A percentile compares a stretch with the other conserved stretches of the same genome.
Conservation (phyloP, 1,140 invertebrate genomes). For the Drosophila watanabei region DNA sequence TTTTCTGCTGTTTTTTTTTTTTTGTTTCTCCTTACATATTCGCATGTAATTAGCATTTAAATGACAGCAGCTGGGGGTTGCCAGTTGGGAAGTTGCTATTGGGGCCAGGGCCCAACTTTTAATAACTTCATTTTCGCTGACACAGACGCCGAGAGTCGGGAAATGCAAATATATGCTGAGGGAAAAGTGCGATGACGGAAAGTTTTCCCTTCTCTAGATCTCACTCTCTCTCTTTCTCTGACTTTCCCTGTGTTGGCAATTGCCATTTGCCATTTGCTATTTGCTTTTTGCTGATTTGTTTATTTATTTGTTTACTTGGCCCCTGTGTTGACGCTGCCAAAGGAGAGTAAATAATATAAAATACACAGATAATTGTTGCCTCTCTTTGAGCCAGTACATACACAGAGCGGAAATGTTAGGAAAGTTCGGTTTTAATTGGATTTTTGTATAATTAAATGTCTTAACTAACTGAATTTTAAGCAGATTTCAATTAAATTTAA, state of each 20-base stretch:
- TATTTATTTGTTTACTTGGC: conserved; percentile 56
- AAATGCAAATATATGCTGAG: conserved; percentile 39
- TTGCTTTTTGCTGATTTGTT: conserved; percentile 37
- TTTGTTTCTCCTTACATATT: conserved; percentile 14
- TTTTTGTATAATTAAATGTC: neutral
- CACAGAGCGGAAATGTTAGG: neutral
- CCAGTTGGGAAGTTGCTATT: conserved; percentile 23
- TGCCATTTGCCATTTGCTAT: conserved; percentile 31
- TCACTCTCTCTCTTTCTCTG: neutral
- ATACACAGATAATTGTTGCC: conserved; percentile 40
- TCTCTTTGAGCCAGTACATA: neutral
- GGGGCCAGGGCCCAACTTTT: conserved; percentile 55
- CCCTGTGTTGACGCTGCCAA: conserved; percentile 53
- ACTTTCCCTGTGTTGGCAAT: conserved; percentile 1
- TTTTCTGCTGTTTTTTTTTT: conserved; percentile 4
- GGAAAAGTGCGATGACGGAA: conserved; percentile 14
- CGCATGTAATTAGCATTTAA: conserved; percentile 71
- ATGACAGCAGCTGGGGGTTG: conserved; percentile 30
- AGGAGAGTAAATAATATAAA: conserved; percentile 59
- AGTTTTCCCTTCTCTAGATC: neutral
- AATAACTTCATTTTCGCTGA: conserved; percentile 58
- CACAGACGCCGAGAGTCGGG: conserved; percentile 1
- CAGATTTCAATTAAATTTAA: neutral
- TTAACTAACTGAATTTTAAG: neutral
- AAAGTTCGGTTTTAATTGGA: neutral